phyloP scores from a whole-genome alignment of 2,888 invertebrate species.

The Euclidia mi region DNA sequence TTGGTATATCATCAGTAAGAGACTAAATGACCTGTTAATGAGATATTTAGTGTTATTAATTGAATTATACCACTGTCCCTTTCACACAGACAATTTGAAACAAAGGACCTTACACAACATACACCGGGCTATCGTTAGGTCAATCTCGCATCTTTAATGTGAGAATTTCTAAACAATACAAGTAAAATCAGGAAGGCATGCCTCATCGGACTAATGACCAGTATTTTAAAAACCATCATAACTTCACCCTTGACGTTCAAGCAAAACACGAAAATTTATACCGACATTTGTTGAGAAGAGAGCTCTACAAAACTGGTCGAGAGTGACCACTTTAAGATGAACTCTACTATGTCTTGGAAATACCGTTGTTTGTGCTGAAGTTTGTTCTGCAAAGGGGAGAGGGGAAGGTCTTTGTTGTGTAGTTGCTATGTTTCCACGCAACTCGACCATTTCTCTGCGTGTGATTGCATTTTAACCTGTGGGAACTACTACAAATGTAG shows the following conservation, averaged over 20 bases:
- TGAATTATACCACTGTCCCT: not conserved
- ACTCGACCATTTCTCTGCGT: conserved; percentile 68
- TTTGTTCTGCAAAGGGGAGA: conserved; percentile 23
- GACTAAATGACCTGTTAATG: too few species aligned
- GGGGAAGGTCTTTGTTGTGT: conserved; percentile 50
- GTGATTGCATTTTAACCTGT: conserved; percentile 80
- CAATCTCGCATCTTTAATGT: conserved; percentile 70
- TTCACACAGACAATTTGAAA: not conserved
- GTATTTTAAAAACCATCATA: conserved; percentile 56
- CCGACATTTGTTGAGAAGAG: not conserved
- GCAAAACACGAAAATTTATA: conserved; percentile 5
- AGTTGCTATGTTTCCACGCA: conserved; percentile 62
- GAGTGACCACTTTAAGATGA: conserved; percentile 9
- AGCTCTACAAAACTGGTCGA: conserved; percentile 12
- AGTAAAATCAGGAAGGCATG: conserved; percentile 79
- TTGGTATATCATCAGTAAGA: too few species aligned
- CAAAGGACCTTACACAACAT: conserved; percentile 26
- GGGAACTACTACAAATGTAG: conserved; percentile 69
- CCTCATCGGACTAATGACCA: conserved; percentile 82
- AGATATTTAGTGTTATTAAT: too few species aligned
- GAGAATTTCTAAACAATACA: conserved; percentile 80
- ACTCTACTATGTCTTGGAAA: not conserved
- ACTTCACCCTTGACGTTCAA: conserved; percentile 51
- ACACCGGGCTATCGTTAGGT: conserved; percentile 52
- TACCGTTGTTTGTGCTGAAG: not conserved